Evolutionary conservation across 1,140 invertebrate genomes (phyloP), one percentile per base, ranked within the genome.

Genomic region (Hesperophylax magnus): DNA sequence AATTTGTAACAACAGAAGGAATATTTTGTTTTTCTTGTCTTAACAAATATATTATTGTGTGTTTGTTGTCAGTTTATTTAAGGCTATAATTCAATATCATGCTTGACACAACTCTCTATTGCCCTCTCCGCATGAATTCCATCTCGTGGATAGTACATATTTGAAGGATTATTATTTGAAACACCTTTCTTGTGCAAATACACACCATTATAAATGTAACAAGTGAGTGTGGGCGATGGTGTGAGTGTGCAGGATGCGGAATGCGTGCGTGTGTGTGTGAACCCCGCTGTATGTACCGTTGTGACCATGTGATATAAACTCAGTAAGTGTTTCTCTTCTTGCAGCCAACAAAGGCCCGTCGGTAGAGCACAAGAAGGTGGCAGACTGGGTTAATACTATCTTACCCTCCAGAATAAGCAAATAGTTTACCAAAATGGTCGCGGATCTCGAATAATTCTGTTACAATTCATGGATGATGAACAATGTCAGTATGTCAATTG

Each of bases 341-440:
- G 8, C 71, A 74, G 71, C 71, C 71, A 74, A 74, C 71, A 74
- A 74, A 74, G 47, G 14, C 71, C 71, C 53, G 52, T 53, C 71
- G n/a, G 71, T 74, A 74, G 71, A 74, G 47, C 71, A 56, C 71
- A 74, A 74, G 71, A 74, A 56, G 71, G 71, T 54, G 71, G 71
- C 53, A 11, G 71, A 74, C 47, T 74, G 71, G 71, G 39, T 74
- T 67, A 67, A 39, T 67, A 69, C n/a, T 52, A 18, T 18, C 34
- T 39, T 39, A 47, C 31, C 65, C 65, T 9, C 31, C 31, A 69
- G 14, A 69, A 18, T 39, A 69, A 69, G 39, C 24, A 34, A 69
- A 69, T 69, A 69, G 31, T 69, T 69, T 34, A 69, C 65, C 65
- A 15, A 69, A 61, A 69, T 34, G 65, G 65, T 69, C 65, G 65